These are phyloP conservation scores for Aphaenogaster floridana DNA, from an alignment of 1,140 invertebrate species.

Conservation along the genomic window DNA sequence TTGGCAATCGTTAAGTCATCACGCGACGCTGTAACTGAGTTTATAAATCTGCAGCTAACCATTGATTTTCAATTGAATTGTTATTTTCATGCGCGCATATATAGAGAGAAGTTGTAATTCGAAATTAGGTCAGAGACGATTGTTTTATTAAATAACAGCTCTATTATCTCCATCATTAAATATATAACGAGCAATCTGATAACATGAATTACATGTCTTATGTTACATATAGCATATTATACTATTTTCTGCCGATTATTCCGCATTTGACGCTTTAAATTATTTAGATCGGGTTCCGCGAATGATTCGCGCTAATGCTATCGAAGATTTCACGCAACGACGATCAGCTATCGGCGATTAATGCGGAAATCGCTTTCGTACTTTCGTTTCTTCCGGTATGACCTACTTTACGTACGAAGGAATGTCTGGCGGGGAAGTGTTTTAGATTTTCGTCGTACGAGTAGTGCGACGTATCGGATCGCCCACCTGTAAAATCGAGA, in stretches of 20 bases:
- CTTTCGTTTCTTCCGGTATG: slow-evolving; percentile 52
- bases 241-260: background rate
- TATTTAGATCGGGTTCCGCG: slow-evolving; percentile 9
- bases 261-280: background rate
- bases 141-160: slow-evolving; percentile 9
- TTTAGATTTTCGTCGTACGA: slow-evolving; percentile 46
- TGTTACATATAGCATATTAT: background rate
- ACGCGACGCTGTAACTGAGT: background rate
- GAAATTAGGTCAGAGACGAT: background rate
- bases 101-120: slow-evolving; percentile 1
- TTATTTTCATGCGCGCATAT: background rate
- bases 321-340: slow-evolving; percentile 22
- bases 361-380: slow-evolving; percentile 41
- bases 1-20: slow-evolving; percentile 23
- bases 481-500: slow-evolving; percentile 61
- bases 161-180: background rate
- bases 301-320: background rate
- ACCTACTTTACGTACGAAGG: background rate
- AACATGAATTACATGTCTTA: background rate
- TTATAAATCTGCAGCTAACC: slow-evolving; percentile 16
- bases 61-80: slow-evolving; percentile 12
- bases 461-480: slow-evolving; percentile 27
- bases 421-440: slow-evolving; percentile 35
- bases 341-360: slow-evolving; percentile 46
- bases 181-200: background rate